Base-by-base conservation (phyloP, 2,888 invertebrate genomes). In the Bugula neritina region DNA sequence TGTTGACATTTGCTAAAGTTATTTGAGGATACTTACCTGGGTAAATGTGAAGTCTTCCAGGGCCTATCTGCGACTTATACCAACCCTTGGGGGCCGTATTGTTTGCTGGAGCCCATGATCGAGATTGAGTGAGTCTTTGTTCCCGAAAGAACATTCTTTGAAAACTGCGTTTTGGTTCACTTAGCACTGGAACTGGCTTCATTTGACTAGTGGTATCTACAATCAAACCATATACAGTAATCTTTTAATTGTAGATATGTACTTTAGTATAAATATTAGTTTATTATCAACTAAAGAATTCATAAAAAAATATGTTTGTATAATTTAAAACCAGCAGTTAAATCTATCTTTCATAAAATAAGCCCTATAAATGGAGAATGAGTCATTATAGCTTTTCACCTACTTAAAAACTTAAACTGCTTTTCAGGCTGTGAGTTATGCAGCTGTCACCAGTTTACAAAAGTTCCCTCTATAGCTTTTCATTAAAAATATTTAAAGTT, bases 41-140 rank as follows among this genome's bases (percentile, higher is more conserved):
- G 17, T 25, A 21, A 13, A 27, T 17, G 10, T 25, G 31, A 13
- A 63, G 27, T 63, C 31, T 63, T 5, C 25, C 29, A 10, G 63
- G 63, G 3, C 63, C 63, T 13, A 34, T 31, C 10, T 27, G 31
- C 31, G 63, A 31, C n/a, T 63, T 63, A 27, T 63, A 63, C 63
- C 63, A 63, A 5, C 63, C 63, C 5, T 63, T 27, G 17, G 63
- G 63, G 17, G 63, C 63, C 13, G 31, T 63, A 31, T 63, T 31
- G 31, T 63, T 27, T 29, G 63, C 17, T 29, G 63, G 63, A 13
- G 63, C 63, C 63, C 63, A 63, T 31, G 63, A 63, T n/a, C 63
- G 27, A 13, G 63, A 63, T 10, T 63, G 63, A 3, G 34, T 27
- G 10, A 31, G 63, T 63, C 31, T 27, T 31, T 31, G 27, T 13